Conservation (phyloP, 2,888 invertebrate species). For the Acronicta aceris region DNA sequence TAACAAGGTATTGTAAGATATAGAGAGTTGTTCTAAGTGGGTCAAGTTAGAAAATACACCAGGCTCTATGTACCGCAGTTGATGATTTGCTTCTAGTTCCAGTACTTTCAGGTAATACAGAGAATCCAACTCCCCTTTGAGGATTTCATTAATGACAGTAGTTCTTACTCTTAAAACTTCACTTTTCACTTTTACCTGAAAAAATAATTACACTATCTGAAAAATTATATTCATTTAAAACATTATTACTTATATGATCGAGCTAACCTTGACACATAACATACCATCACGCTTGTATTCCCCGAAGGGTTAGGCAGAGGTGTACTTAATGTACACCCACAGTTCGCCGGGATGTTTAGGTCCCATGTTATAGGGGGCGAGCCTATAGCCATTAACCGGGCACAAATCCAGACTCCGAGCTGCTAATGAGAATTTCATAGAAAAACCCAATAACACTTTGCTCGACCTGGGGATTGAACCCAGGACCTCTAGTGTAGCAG, state of each 20-base stretch:
- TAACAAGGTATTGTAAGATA: conserved; percentile 87
- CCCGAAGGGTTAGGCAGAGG: no score
- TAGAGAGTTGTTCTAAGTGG: conserved; percentile 84
- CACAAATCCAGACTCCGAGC: no score
- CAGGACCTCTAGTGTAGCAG: no score
- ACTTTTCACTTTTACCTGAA: conserved; percentile 76
- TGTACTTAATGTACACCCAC: no score
- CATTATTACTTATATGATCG: background rate
- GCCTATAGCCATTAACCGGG: no score
- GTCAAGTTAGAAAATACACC: conserved; percentile 85
- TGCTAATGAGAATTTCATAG: no score
- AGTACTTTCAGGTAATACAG: conserved; percentile 77
- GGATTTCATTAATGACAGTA: conserved; percentile 81
- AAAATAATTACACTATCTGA: conserved; percentile 3
- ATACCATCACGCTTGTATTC: no score
- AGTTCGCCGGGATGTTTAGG: no score
- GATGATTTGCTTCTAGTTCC: conserved; percentile 88
- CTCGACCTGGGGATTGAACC: no score
- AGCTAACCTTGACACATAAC: no score
- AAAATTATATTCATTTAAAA: background rate
- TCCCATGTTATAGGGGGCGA: no score
- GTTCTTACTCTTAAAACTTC: conserved; percentile 83
- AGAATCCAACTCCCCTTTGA: conserved; percentile 78
- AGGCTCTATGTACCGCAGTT: conserved; percentile 82
- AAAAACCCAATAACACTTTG: no score